These are phyloP conservation scores for Myxocyprinus asiaticus DNA, from an alignment of 2,113 vertebrate genomes.

Conservation along the genomic window DNA sequence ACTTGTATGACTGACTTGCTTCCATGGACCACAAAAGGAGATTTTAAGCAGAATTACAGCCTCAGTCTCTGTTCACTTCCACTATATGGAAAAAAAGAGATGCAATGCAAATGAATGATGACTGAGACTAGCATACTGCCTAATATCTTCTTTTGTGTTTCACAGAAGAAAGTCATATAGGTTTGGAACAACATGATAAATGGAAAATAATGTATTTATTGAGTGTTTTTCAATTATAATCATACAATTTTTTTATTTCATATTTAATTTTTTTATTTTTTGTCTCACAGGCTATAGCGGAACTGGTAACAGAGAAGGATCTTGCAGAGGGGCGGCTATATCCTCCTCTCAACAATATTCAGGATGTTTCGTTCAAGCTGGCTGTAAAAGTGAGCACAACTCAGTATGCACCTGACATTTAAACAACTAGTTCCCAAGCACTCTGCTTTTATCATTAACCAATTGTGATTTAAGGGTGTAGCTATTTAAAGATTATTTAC, in stretches of 20 bases:
- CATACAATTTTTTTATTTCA: background rate
- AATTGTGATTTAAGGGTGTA: background rate
- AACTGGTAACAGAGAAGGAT: constrained; percentile 86
- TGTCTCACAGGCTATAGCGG: constrained; percentile 81
- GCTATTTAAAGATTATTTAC: background rate
- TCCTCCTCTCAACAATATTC: constrained; percentile 87
- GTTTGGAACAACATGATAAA: too few species aligned
- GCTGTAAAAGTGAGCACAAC: constrained; percentile 83
- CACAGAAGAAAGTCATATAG: too few species aligned
- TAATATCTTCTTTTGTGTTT: too few species aligned
- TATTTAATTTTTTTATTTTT: background rate
- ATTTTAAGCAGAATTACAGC: too few species aligned
- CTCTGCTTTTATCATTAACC: background rate
- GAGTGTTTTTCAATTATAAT: too few species aligned
- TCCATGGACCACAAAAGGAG: too few species aligned
- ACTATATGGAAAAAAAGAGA: too few species aligned
- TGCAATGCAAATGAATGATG: too few species aligned
- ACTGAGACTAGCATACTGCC: too few species aligned
- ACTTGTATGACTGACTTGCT: too few species aligned
- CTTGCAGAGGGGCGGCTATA: constrained; percentile 90
- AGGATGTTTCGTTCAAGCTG: constrained; percentile 85
- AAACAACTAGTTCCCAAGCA: background rate
- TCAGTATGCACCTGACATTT: background rate
- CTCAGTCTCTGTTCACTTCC: too few species aligned
- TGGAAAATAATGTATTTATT: background rate